phyloP scores from a whole-genome alignment of 2,888 invertebrate genomes.

The Eulithis prunata region DNA sequence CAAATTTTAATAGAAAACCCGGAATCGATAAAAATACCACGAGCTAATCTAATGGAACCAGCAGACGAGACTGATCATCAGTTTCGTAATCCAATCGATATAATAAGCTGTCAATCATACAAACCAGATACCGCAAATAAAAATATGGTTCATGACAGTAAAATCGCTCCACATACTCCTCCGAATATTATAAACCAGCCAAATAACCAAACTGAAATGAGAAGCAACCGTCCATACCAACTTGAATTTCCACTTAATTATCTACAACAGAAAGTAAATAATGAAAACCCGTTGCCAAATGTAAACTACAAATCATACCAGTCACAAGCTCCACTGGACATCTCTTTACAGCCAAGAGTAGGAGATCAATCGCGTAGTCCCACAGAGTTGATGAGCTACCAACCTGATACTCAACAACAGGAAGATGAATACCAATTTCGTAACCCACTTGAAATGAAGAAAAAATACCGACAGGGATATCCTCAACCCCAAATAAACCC shows the following conservation, averaged over 20 bases:
- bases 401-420: not conserved
- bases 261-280: conserved; percentile 2
- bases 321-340: conserved; percentile 1
- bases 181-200: conserved; percentile 3
- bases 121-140: not conserved
- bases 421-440: conserved; percentile 4
- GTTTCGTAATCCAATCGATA: conserved; percentile 4
- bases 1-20: not conserved
- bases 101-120: conserved; percentile 2
- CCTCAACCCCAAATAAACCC: conserved; percentile 6
- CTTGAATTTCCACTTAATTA: conserved; percentile 1
- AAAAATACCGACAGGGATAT: conserved; percentile 16
- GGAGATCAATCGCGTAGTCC: not conserved
- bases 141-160: not conserved
- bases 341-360: not conserved
- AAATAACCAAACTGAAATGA: not conserved
- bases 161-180: not conserved
- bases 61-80: not conserved
- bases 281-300: not conserved
- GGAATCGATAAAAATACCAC: not conserved
- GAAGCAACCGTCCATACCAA: conserved; percentile 10
- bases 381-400: not conserved
- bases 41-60: not conserved
- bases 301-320: conserved; percentile 8
- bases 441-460: conserved; percentile 22